phyloP scores from a whole-genome alignment of 2,888 invertebrate species.

The Parapristionchus giblindavisi region DNA sequence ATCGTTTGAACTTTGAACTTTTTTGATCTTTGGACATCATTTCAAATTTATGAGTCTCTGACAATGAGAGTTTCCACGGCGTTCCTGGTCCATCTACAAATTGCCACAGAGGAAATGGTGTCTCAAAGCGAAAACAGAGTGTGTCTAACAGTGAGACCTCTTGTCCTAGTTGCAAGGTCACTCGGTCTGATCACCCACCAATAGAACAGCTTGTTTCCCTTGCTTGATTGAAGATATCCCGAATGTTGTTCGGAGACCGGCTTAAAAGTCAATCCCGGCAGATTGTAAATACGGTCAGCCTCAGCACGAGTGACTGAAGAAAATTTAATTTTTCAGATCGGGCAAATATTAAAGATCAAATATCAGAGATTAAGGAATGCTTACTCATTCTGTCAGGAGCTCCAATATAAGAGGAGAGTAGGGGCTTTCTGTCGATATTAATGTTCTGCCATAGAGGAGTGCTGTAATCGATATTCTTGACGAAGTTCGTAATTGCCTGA shows the following conservation, averaged over 20 bases:
- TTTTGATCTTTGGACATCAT: not conserved
- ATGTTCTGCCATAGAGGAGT: slow-evolving; percentile 44
- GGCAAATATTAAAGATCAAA: not conserved
- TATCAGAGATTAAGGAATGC: not conserved
- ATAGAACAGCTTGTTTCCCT: slow-evolving; percentile 71
- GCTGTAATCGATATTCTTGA: slow-evolving; percentile 51
- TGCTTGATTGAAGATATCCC: slow-evolving; percentile 60
- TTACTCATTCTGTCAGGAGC: slow-evolving; percentile 22
- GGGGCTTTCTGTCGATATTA: slow-evolving; percentile 46
- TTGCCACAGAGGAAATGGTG: too few species aligned
- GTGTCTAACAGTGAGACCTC: too few species aligned
- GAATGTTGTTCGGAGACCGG: slow-evolving; percentile 71
- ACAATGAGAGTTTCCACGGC: too few species aligned
- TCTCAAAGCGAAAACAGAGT: too few species aligned
- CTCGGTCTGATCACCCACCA: slow-evolving; percentile 65
- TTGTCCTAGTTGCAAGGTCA: not conserved
- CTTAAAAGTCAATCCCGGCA: slow-evolving; percentile 62
- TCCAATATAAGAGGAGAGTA: slow-evolving; percentile 41
- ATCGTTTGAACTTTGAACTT: not conserved
- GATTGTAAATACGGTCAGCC: slow-evolving; percentile 55
- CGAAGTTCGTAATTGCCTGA: slow-evolving; percentile 79
- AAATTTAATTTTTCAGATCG: not conserved
- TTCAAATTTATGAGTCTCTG: too few species aligned
- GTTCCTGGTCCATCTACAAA: too few species aligned
- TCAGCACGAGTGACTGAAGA: slow-evolving; percentile 40